Evolutionary conservation across 1,140 invertebrate species (phyloP).

Genomic region (Calliopsis andreniformis): DNA sequence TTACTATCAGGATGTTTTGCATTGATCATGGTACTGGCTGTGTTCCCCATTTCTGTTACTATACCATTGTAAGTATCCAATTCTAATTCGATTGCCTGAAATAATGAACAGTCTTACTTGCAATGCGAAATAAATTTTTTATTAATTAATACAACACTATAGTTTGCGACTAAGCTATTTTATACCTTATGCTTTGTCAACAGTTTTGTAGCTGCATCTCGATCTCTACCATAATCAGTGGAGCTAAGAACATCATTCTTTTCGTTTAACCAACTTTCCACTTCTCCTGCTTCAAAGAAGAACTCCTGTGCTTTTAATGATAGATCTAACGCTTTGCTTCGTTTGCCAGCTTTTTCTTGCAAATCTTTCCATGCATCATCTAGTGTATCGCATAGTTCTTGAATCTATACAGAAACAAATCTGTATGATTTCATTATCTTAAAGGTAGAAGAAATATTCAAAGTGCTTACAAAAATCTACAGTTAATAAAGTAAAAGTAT

Average conservation of each 20-base stretch:
- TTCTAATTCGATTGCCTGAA: conserved; percentile 93
- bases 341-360: conserved; percentile 85
- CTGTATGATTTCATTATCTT: background rate
- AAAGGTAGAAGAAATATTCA: background rate
- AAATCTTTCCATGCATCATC: conserved; percentile 87
- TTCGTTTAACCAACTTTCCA: conserved; percentile 96
- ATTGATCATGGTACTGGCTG: conserved; percentile 89
- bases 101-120: background rate
- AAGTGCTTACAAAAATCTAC: background rate
- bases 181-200: conserved; percentile 94
- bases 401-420: conserved; percentile 79
- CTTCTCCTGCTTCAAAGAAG: conserved; percentile 94
- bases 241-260: conserved; percentile 91
- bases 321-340: conserved; percentile 90
- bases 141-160: too few relatives aligned
- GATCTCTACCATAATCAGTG: conserved; percentile 92
- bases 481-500: background rate
- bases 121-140: background rate
- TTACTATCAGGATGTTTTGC: conserved; percentile 90
- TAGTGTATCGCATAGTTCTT: conserved; percentile 85
- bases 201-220: conserved; percentile 94
- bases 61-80: conserved; percentile 96
- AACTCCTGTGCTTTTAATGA: conserved; percentile 95
- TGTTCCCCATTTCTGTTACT: conserved; percentile 95
- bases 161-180: too few relatives aligned